phyloP scores from a whole-genome alignment of 2,888 invertebrate genomes.

The Pelosia muscerda region DNA sequence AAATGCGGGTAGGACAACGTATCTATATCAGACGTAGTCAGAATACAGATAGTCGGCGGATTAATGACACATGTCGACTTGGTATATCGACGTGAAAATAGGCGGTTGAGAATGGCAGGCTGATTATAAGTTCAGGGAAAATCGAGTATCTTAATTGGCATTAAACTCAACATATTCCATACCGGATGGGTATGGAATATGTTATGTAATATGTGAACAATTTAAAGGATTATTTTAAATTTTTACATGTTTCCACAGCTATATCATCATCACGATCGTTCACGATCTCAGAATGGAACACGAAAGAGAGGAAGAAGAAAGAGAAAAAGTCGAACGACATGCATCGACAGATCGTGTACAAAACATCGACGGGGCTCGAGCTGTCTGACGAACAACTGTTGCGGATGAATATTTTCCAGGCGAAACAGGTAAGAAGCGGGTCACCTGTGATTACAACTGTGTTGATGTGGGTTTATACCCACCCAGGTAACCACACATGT shows the following conservation, averaged over 20 bases:
- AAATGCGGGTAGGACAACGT: too few relatives aligned
- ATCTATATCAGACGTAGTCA: too few relatives aligned
- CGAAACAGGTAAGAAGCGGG: constrained; percentile 87
- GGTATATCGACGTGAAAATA: too few relatives aligned
- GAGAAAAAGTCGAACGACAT: constrained; percentile 71
- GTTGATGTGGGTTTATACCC: too few relatives aligned
- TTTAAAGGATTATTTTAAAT: neutral
- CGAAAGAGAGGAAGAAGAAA: constrained; percentile 68
- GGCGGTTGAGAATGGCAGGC: too few relatives aligned
- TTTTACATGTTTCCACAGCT: constrained; percentile 57
- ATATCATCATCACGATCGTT: constrained; percentile 75
- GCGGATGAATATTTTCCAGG: constrained; percentile 91
- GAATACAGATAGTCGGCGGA: too few relatives aligned
- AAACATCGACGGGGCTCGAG: constrained; percentile 87
- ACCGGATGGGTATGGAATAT: too few relatives aligned
- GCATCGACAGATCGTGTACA: constrained; percentile 84
- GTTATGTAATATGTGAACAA: neutral
- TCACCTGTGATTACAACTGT: neutral
- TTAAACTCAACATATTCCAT: too few relatives aligned
- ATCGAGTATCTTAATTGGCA: too few relatives aligned
- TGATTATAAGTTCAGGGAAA: too few relatives aligned
- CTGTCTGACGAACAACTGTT: constrained; percentile 89
- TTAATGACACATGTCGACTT: too few relatives aligned
- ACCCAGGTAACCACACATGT: too few relatives aligned
- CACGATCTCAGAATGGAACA: constrained; percentile 73